Base-by-base conservation (phyloP, 2,888 invertebrate genomes). In the Cetonia aurata region DNA sequence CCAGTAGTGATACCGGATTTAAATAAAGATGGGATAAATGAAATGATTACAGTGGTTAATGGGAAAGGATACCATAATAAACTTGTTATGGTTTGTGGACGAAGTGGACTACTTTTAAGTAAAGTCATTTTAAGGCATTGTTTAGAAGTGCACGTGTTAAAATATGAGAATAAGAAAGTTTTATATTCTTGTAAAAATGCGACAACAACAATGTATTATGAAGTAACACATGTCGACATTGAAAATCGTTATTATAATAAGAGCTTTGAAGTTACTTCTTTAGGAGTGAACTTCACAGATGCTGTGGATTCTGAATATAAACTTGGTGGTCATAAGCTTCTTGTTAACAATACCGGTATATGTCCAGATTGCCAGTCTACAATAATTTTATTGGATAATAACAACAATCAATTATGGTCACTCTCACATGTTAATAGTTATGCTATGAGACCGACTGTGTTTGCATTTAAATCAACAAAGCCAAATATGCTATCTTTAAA, bases 301-400 rank as follows among this genome's bases (percentile, higher is more conserved):
- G 13, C 44, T 48, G 12, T 8, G 41, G 48, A 88, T 71, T 88
- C 87, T 77, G 86, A 88, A 72, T 90, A 88, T 75, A 85, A 87
- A 0, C 87, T 90, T 59, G 90, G 89, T 53, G 89, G 89, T 0
- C 88, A 89, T 0, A 89, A 89, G 78, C 81, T 93, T n/a, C 87
- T 88, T 60, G 88, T 93, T 1, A 89, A 91, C 79, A 94, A 94
- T 81, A 86, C 87, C 33, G 93, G 93, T 1, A 87, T 86, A 73
- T 94, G 93, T 77, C 93, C 93, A 0, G 87, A 90, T 70, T 91
- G 91, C 79, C 88, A 89, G 77, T 90, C 91, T 0, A 87, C 86
- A 57, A 82, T 92, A 69, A 86, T 89, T 78, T 84, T 89, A 3
- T 87, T 87, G 68, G 87, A 89, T 77, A 87, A 86, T 56, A 86